Evolutionary conservation across 2,797 vertebrate genomes (phyloP), one percentile per base, ranked within the genome.

Genomic region (Anomalospiza imberbis): DNA sequence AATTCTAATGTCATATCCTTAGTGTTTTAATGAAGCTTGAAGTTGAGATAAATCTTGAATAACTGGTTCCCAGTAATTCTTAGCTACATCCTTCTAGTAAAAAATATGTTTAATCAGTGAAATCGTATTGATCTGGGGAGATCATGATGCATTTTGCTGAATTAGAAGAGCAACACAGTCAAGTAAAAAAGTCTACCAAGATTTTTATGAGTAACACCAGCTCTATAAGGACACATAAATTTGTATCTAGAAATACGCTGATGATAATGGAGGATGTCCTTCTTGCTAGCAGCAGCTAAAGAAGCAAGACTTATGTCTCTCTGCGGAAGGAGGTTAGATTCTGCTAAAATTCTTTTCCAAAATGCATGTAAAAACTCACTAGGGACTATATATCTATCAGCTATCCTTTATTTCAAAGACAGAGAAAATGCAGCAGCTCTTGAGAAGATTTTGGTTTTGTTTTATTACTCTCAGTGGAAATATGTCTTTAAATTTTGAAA

Each of bases 381-480:
- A 29, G 72, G n/a, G 75, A 36, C 68, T 57, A 68, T 75, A 38
- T 70, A 90, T 88, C 88, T 90, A 91, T 81, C 78, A 95, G 29
- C 61, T 71, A 74, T 19, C 45, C 38, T 71, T 79, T 80, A 61
- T 89, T 89, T 94, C 79, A 75, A 45, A 86, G 67, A 78, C n/a
- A 73, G 26, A 83, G 24, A 51, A 94, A 95, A 88, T 57, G 62
- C 19, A 66, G 40, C 28, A 67, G 44, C 40, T 80, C 60, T 91
- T 85, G 63, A 89, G 61, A 15, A 87, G 78, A 28, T 66, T 88
- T 91, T 79, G 48, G 6, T 32, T 90, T 79, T 87, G 51, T 60
- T 95, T 92, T 94, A 94, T 94, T 88, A 70, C 70, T 83, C 55
- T 82, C 83, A 70, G 50, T 58, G 84, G 91, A 91, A 88, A 72